These are phyloP conservation scores for Drosophila nebulosa DNA, from an alignment of 1,140 invertebrate genomes.

Conservation along the genomic window DNA sequence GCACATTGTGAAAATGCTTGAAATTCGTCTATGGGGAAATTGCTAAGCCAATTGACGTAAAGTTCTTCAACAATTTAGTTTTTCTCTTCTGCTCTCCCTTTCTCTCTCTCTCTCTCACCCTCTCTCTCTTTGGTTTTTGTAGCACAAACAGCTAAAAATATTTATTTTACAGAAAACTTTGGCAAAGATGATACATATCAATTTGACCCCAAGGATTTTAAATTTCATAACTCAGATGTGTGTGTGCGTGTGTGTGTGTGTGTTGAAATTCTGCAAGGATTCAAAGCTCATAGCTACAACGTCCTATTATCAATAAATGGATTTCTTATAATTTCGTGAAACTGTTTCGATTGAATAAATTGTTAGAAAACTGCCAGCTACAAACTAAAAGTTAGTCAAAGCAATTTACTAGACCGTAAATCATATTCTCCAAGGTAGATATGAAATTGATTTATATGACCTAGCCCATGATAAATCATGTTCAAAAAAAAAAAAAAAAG, in stretches of 20 bases:
- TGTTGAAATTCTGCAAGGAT: not conserved
- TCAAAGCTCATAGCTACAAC: not conserved
- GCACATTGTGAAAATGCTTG: not conserved
- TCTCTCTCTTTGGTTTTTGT: no score
- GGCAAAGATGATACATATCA: not conserved
- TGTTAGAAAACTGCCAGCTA: not conserved
- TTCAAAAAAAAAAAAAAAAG: slow-evolving; percentile 11
- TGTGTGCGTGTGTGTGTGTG: not conserved
- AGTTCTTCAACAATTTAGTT: not conserved
- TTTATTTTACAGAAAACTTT: not conserved
- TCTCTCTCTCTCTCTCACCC: no score
- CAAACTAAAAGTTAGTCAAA: not conserved
- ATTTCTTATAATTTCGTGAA: not conserved
- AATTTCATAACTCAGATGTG: not conserved
- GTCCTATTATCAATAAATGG: not conserved
- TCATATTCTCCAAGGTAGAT: slow-evolving; percentile 23
- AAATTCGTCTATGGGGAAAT: not conserved
- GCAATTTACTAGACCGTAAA: slow-evolving; percentile 22
- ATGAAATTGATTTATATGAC: slow-evolving; percentile 49
- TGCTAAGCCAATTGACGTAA: not conserved
- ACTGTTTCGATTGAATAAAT: not conserved
- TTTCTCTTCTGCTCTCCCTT: not conserved
- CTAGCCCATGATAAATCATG: slow-evolving; percentile 31
- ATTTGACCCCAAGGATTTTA: not conserved
- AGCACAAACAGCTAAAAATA: no score